phyloP scores from a whole-genome alignment of 2,888 invertebrate genomes.

The Drosophila infuscata region DNA sequence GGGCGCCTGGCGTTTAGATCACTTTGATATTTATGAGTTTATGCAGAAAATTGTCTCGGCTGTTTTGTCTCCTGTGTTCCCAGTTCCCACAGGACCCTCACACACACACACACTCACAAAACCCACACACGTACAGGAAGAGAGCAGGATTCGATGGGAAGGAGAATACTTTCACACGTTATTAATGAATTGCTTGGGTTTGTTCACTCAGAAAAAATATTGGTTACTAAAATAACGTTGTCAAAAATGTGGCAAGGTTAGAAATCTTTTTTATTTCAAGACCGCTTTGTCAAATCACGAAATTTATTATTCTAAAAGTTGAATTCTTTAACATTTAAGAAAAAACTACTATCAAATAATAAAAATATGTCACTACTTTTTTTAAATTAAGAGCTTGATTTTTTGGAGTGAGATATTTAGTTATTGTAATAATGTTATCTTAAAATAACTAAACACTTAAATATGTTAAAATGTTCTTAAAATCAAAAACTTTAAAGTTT shows the following conservation, averaged over 20 bases:
- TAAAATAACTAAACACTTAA: not conserved
- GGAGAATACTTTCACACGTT: constrained; percentile 54
- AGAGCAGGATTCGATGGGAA: constrained; percentile 2
- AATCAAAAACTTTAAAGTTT: not conserved
- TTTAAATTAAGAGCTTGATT: not conserved
- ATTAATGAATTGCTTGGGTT: constrained; percentile 56
- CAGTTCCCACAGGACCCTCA: constrained; percentile 45
- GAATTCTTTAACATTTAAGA: not conserved
- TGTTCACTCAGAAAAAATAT: not conserved
- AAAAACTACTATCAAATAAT: not conserved
- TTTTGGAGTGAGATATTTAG: not conserved
- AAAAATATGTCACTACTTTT: not conserved
- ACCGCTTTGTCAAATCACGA: not conserved
- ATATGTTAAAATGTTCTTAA: not conserved
- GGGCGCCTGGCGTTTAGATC: constrained; percentile 64
- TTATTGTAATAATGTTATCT: not conserved
- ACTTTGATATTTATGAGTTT: constrained; percentile 83
- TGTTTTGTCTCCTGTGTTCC: not conserved
- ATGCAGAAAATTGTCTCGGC: constrained; percentile 79
- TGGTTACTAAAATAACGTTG: not conserved
- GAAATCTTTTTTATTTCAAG: not conserved
- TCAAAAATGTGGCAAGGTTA: not conserved
- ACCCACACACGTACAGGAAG: not conserved
- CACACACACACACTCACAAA: constrained; percentile 14
- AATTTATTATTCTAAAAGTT: not conserved